Base-by-base conservation (phyloP, 1,140 invertebrate species). In the Rhynchophorus ferrugineus region DNA sequence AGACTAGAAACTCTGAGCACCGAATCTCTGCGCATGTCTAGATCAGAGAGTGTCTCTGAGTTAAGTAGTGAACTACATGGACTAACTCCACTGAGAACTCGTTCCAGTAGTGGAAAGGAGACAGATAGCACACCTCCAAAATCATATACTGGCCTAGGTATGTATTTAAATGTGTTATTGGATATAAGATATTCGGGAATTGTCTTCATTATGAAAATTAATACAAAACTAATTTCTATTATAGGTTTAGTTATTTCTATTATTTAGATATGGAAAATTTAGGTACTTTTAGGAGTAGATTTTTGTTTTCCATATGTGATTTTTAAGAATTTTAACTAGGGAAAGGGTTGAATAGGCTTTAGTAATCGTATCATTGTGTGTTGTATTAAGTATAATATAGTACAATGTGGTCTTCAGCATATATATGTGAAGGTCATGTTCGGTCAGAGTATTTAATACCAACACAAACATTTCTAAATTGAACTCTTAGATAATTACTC, bases 41-140 rank as follows among this genome's bases (percentile, higher is more conserved):
- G 87, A 13, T 89, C 87, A 33, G 87, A 89, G 69, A 89, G 87
- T 69, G 85, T 89, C 45, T 82, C 83, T 19, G 87, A 90, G 72
- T 71, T 90, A 1, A 88, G 83, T 44, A 80, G 71, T 54, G 79
- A 81, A 42, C 59, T 74, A 9, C 54, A 65, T 35, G 63, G 63
- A 11, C 50, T 62, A 19, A 57, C 61, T 11, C 59, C 71, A 57
- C 51, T 63, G 11, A 59, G 66, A 44, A 66, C 59, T 20, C 67
- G 61, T 57, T 69, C 9, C 67, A 76, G 63, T 71, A 73, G 61
- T 72, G 71, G 62, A 63, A 77, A 38, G 76, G 77, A 63, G 73
- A 76, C 51, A 1, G 66, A 69, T 69, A 75, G 72, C 42, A 72
- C 78, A 41, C 77, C 80, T 9, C 70, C 79, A 8, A 89, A 89